These are phyloP conservation scores for Cygnus olor DNA, from an alignment of 2,797 vertebrate species.

Conservation along the genomic window DNA sequence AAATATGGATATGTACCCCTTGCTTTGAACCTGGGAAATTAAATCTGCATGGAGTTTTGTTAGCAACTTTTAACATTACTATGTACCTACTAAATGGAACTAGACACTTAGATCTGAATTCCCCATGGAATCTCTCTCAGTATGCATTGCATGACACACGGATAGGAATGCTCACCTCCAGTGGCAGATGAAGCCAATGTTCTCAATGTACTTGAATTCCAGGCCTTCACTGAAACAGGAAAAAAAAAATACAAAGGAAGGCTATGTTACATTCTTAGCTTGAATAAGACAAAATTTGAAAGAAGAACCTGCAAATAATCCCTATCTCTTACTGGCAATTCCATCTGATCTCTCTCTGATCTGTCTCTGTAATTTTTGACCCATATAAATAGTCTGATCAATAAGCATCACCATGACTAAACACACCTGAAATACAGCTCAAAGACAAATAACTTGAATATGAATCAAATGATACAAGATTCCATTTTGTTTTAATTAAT, in stretches of 20 bases:
- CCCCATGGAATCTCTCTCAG: background rate
- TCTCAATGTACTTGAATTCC: conserved; percentile 74
- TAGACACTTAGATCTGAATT: background rate
- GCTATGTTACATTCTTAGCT: background rate
- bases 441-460: background rate
- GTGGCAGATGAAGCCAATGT: conserved; percentile 76
- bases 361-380: background rate
- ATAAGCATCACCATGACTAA: background rate
- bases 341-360: background rate
- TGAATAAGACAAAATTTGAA: background rate
- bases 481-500: background rate
- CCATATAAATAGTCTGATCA: background rate
- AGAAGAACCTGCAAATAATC: background rate
- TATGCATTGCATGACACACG: background rate
- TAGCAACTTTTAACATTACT: background rate
- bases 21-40: background rate
- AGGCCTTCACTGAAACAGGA: conserved; percentile 71
- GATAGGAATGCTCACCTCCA: conserved; percentile 74
- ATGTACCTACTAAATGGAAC: background rate
- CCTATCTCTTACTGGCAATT: background rate
- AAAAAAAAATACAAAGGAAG: conserved; percentile 11
- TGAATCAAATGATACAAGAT: background rate
- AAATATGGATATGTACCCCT: background rate
- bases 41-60: background rate
- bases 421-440: background rate